A percentile compares a stretch with the other conserved stretches of the same genome.
Conservation (phyloP, 1,140 invertebrate genomes). For the Achatina immaculata region DNA sequence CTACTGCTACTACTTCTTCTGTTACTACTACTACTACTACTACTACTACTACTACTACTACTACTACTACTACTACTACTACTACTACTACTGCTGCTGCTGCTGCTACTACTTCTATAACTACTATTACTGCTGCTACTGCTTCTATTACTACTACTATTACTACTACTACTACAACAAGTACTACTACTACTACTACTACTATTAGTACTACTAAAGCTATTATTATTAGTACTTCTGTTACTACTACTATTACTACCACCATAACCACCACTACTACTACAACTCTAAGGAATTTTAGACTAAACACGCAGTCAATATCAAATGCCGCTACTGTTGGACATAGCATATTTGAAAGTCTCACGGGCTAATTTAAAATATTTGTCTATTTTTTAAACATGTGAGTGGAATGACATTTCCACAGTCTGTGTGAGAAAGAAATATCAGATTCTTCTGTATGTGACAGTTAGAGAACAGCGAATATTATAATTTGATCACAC, state of each 20-base stretch:
- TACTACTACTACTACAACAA: background rate
- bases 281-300: too few relatives aligned
- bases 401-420: too few relatives aligned
- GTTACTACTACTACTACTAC: background rate
- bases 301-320: too few relatives aligned
- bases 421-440: too few relatives aligned
- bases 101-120: background rate
- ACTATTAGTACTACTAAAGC: background rate
- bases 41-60: background rate
- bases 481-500: too few relatives aligned
- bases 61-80: background rate
- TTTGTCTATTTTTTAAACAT: too few relatives aligned
- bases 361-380: too few relatives aligned
- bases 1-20: background rate
- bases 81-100: background rate
- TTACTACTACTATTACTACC: background rate
- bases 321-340: too few relatives aligned
- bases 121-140: background rate
- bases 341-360: too few relatives aligned
- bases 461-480: too few relatives aligned
- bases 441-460: too few relatives aligned
- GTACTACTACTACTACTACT: background rate
- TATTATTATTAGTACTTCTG: constrained; percentile 1
- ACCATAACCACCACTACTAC: background rate
- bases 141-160: background rate